A percentile compares a stretch with the other conserved stretches of the same genome.
These are phyloP conservation scores for Dunckerocampus dactyliophorus DNA, from an alignment of 2,113 vertebrate genomes.

Conservation along the genomic window DNA sequence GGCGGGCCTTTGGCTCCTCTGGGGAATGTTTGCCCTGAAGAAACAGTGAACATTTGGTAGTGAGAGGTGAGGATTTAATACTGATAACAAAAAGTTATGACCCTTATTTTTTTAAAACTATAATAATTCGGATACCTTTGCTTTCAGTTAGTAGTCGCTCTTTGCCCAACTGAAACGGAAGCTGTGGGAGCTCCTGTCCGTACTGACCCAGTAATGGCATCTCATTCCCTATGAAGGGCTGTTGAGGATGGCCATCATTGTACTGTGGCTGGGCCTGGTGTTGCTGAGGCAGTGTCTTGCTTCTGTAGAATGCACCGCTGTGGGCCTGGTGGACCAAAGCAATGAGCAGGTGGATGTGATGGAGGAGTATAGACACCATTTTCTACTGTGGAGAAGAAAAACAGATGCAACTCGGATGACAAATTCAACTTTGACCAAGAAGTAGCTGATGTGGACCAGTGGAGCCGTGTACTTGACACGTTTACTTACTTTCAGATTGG, in stretches of 20 bases:
- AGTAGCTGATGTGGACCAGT: no score
- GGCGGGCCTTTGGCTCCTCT: constrained; percentile 80
- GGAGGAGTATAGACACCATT: constrained; percentile 55
- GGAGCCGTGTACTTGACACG: no score
- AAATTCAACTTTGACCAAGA: not conserved
- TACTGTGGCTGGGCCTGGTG: constrained; percentile 86
- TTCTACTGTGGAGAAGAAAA: constrained; percentile 46
- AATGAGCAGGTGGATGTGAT: constrained; percentile 64
- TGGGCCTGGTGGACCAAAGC: constrained; percentile 69
- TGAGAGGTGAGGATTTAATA: not conserved
- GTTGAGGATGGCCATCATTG: constrained; percentile 83
- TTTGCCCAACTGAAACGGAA: constrained; percentile 80
- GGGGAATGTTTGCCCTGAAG: constrained; percentile 67
- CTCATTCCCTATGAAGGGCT: constrained; percentile 85
- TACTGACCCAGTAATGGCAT: constrained; percentile 83
- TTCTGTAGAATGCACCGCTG: constrained; percentile 86
- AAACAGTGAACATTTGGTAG: not conserved
- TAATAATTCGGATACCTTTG: constrained; percentile 78
- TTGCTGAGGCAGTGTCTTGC: constrained; percentile 83
- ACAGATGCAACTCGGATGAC: not conserved
- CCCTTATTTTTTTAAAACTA: not conserved
- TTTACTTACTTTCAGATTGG: constrained; percentile 12
- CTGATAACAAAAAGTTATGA: not conserved
- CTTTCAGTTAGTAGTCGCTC: constrained; percentile 76
- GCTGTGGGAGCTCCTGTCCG: constrained; percentile 83